Evolutionary conservation across 1,140 invertebrate species (phyloP).

Genomic region (Hylaeus anthracinus): DNA sequence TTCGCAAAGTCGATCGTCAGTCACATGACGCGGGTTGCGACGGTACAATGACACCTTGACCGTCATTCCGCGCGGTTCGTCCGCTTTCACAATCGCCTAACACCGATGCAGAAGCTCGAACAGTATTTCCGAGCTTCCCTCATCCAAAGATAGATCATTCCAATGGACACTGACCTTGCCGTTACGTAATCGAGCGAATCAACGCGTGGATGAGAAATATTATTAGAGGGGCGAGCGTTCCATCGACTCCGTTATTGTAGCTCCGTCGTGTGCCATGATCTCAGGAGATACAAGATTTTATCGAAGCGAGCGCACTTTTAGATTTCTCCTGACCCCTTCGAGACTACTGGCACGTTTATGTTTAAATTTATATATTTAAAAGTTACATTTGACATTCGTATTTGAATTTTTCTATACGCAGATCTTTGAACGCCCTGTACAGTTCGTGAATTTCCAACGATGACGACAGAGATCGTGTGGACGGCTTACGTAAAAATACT

Average conservation of each 20-base stretch:
- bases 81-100: slow-evolving; percentile 37
- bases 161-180: slow-evolving; percentile 58
- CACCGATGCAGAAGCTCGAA: slow-evolving; percentile 5
- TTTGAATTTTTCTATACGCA: too few species aligned
- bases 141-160: slow-evolving; percentile 52
- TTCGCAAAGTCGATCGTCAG: background rate
- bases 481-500: slow-evolving; percentile 23
- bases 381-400: too few species aligned
- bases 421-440: background rate
- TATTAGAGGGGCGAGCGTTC: slow-evolving; percentile 24
- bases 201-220: slow-evolving; percentile 20
- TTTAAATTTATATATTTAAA: too few species aligned
- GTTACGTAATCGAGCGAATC: slow-evolving; percentile 38
- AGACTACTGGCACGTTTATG: too few species aligned
- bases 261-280: background rate
- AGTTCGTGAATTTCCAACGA: background rate
- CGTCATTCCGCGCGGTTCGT: slow-evolving; percentile 25
- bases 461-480: background rate
- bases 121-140: slow-evolving; percentile 26
- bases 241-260: background rate
- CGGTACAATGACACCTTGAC: slow-evolving; percentile 30
- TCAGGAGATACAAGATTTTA: background rate
- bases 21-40: background rate
- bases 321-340: too few species aligned
- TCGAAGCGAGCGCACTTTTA: background rate